These are phyloP conservation scores for Daktulosphaira vitifoliae DNA, from an alignment of 1,140 invertebrate species.

Conservation along the genomic window DNA sequence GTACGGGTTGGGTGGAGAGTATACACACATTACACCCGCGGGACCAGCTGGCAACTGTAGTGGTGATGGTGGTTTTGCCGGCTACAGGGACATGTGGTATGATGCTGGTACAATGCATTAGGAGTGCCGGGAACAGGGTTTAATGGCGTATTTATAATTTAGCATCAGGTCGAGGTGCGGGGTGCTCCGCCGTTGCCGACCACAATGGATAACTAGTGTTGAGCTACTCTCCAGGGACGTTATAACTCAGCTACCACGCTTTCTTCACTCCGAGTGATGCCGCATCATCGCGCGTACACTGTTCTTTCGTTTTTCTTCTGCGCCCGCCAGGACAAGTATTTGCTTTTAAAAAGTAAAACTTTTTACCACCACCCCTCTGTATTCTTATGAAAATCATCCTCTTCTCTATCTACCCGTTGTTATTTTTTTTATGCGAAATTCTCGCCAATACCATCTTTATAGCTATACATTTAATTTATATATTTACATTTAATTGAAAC, in stretches of 20 bases:
- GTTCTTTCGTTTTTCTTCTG: slow-evolving; percentile 22
- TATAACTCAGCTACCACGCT: slow-evolving; percentile 22
- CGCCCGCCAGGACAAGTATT: slow-evolving; percentile 20
- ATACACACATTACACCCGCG: slow-evolving; percentile 24
- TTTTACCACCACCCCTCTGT: not conserved
- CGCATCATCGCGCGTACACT: not conserved
- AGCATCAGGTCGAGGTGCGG: not conserved
- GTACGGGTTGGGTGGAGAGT: not conserved
- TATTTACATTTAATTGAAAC: no score
- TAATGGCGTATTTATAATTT: slow-evolving; percentile 34
- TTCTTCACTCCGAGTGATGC: not conserved
- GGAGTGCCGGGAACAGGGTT: slow-evolving; percentile 21
- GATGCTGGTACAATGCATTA: not conserved
- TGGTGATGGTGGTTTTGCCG: not conserved
- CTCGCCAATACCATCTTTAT: no score
- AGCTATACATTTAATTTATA: no score
- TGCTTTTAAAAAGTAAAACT: slow-evolving; percentile 34
- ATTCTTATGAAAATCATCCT: no score
- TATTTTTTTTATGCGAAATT: no score
- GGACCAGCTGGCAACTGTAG: slow-evolving; percentile 14
- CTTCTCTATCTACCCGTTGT: no score
- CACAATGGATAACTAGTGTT: slow-evolving; percentile 34
- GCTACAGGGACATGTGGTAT: slow-evolving; percentile 6
- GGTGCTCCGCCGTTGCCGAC: not conserved
- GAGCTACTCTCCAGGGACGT: slow-evolving; percentile 31